Percentiles rank a stretch among this genome's conserved stretches.
Conservation (phyloP, 2,113 vertebrate genomes). For the Crypturellus undulatus region DNA sequence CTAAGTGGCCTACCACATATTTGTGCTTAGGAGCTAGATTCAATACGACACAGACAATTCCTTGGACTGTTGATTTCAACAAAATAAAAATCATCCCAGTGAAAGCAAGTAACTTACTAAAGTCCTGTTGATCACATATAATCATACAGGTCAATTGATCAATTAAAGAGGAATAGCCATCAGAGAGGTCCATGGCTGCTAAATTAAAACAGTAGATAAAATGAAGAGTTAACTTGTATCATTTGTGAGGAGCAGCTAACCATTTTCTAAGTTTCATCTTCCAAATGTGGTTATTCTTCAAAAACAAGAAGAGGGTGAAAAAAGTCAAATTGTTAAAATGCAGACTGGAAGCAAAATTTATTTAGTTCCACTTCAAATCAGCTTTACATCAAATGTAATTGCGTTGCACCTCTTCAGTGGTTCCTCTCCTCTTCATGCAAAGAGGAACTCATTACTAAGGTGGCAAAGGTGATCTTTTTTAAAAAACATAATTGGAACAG, state of each 20-base stretch:
- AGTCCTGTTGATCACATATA: background rate
- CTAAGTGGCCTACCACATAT: background rate
- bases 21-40: background rate
- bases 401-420: slow-evolving; percentile 23
- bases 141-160: background rate
- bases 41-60: background rate
- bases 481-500: slow-evolving; percentile 44
- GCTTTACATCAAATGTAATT: slow-evolving; percentile 63
- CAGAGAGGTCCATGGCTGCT: background rate
- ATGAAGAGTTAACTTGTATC: slow-evolving; percentile 41
- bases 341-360: slow-evolving; percentile 59
- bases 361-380: slow-evolving; percentile 72
- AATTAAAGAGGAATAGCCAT: background rate
- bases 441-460: slow-evolving; percentile 40
- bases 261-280: slow-evolving; percentile 28
- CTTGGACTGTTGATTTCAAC: background rate
- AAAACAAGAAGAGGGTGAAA: slow-evolving; percentile 41
- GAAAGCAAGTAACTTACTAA: background rate
- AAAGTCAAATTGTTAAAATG: slow-evolving; percentile 47
- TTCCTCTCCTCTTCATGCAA: slow-evolving; percentile 11
- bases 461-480: slow-evolving; percentile 35
- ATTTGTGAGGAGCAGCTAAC: background rate
- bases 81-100: background rate
- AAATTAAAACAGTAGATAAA: slow-evolving; percentile 1
- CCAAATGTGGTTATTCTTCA: slow-evolving; percentile 46